Base-by-base conservation (phyloP, 2,888 invertebrate species). In the Rutpela maculata region DNA sequence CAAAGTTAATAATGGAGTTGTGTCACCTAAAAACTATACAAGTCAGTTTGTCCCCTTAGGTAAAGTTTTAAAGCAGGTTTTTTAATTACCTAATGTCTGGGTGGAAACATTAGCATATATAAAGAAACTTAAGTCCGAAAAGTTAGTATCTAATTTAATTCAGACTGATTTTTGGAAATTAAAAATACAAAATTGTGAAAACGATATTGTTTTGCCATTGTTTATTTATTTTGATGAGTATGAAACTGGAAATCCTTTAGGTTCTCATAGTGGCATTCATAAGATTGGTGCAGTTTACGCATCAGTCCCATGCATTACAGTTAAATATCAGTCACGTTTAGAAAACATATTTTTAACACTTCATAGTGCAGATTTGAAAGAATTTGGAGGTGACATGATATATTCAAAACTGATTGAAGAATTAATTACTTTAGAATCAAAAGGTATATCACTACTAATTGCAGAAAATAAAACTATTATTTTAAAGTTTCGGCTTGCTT, bases 181-280 rank as follows among this genome's bases (percentile, higher is more conserved):
- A 35, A 76, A 76, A 56, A 31, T 76, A 12, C 31, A 71, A 26
- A 9, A 22, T 12, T 55, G 18, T 31, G 56, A 22, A 19, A 50
- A 19, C n/a, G 31, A 59, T 43, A 19, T 59, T 18, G 18, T 72
- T 59, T 62, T 76, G 7, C 72, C 72, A 26, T 17, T 76, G 6
- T 72, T 73, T 63, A 43, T 84, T 59, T 84, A 78, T 71, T 84
- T 77, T 69, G 84, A 84, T 77, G 83, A 84, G n/a, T 81, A 78
- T 65, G 83, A 85, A 69, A 74, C 50, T 26, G 81, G 82, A 26
- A 84, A 84, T 70, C 78, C 81, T 59, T 57, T 84, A 31, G 83
- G 82, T 17, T 78, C 80, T 6, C 84, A 65, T 43, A 35, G 35
- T 18, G 65, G 65, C n/a, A 65, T 38, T 18, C 65, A 65, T 38